A percentile compares a stretch with the other conserved stretches of the same genome.
Evolutionary conservation across 1,140 invertebrate species (phyloP).

Genomic region (Drosophila sproati): DNA sequence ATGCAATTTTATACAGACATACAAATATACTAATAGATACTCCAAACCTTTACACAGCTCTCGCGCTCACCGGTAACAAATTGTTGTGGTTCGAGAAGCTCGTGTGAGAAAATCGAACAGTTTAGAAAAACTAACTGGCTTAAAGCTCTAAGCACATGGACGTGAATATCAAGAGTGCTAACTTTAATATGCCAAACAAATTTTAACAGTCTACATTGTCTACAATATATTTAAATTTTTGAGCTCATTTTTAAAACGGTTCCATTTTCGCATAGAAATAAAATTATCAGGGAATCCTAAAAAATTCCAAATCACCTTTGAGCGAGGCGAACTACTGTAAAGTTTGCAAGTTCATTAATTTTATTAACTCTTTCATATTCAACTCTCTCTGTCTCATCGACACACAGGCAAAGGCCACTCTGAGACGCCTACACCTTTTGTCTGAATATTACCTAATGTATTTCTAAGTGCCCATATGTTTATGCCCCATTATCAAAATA

Average conservation of each 20-base stretch:
- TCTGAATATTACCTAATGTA: conserved; percentile 38
- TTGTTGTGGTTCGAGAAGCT: neutral
- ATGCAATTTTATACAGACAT: conserved; percentile 43
- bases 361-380: conserved; percentile 56
- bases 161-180: too few relatives aligned
- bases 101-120: neutral
- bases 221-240: too few relatives aligned
- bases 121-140: neutral
- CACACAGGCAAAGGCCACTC: conserved; percentile 7
- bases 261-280: too few relatives aligned
- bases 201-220: too few relatives aligned
- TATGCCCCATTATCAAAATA: conserved; percentile 30
- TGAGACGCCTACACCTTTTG: conserved; percentile 40
- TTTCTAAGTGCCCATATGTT: conserved; percentile 50
- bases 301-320: neutral
- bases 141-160: too few relatives aligned
- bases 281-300: neutral
- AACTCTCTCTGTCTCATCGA: conserved; percentile 11
- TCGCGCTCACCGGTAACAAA: neutral
- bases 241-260: too few relatives aligned
- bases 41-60: neutral
- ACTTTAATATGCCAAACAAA: too few relatives aligned
- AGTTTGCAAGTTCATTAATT: conserved; percentile 10
- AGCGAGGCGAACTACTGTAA: neutral
- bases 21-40: too few relatives aligned